Evolutionary conservation across 2,113 vertebrate genomes (phyloP), one percentile per base, ranked within the genome.

Genomic region (Mesembrinibis cayennensis): DNA sequence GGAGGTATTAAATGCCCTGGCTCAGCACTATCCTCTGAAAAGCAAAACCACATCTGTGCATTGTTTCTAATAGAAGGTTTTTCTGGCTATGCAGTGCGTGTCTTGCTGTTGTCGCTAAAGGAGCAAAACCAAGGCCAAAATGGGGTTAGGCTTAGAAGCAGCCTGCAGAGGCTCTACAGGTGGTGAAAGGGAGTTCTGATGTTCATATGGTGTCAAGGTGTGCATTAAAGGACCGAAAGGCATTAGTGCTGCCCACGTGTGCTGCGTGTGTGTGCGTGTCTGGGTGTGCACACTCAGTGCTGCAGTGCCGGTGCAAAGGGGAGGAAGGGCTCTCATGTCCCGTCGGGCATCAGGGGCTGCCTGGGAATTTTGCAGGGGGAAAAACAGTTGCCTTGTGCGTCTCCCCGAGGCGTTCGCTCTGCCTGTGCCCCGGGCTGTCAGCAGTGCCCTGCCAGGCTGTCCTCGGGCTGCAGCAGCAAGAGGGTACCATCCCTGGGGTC

Each of bases 31-130:
- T 21, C 12, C 9, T 70, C 9, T 22, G 71, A 32, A 77, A 69
- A 91, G 45, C 58, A 85, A 79, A 55, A 29, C 38, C 1, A 0
- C 16, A 30, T 49, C 52, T 0, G 0, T 18, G 4, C 0, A 0
- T 17, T 72, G 66, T 13, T 87, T 85, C 65, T 58, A 53, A 14
- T 1, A 13, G 47, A 40, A 50, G n/a, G 14, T 23, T 55, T 74
- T 87, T 74, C 69, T 67, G 49, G 34, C 38, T 63, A 1, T 0
- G 0, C 21, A 16, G 22, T 6, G 10, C 3, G 0, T 27, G 6
- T 17, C 42, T 74, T 49, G 8, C 13, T 42, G 30, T 17, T 65
- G 36, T 58, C 74, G 25, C 59, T 66, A 8, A 81, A 84, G 83
- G 55, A 81, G 26, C 38, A 78, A 83, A 89, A 38, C 26, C 44